Conservation (phyloP, 2,888 invertebrate genomes). For the Athalia rosae region DNA sequence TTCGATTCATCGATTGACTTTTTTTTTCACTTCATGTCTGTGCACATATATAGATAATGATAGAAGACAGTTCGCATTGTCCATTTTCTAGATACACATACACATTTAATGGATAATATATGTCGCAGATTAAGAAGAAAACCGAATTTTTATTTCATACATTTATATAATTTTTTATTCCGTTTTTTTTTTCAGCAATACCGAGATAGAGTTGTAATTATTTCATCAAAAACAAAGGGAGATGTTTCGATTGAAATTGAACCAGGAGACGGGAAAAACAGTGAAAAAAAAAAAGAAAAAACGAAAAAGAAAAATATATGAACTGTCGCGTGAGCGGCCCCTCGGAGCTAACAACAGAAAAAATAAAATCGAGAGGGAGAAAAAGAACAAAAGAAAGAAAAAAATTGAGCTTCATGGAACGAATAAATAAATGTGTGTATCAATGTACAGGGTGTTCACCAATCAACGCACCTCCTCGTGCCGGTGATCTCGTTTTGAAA, state of each 20-base stretch:
- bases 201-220: not conserved
- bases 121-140: too few species aligned
- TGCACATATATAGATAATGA: too few species aligned
- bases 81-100: too few species aligned
- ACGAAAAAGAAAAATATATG: not conserved
- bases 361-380: not conserved
- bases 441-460: too few species aligned
- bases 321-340: not conserved
- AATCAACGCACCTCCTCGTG: too few species aligned
- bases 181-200: not conserved
- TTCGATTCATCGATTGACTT: too few species aligned
- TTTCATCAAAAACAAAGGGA: not conserved
- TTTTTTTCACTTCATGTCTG: too few species aligned
- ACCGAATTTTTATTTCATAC: too few species aligned
- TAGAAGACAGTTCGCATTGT: too few species aligned
- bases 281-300: too few species aligned
- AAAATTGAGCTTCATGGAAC: slow-evolving; percentile 32
- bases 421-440: slow-evolving; percentile 23
- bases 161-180: not conserved
- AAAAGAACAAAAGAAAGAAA: not conserved
- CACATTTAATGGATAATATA: too few species aligned
- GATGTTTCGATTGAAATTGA: slow-evolving; percentile 7
- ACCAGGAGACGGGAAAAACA: not conserved
- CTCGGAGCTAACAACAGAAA: not conserved
- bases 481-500: too few species aligned